These are phyloP conservation scores for Protonemura montana DNA, from an alignment of 2,888 invertebrate genomes.

Conservation along the genomic window DNA sequence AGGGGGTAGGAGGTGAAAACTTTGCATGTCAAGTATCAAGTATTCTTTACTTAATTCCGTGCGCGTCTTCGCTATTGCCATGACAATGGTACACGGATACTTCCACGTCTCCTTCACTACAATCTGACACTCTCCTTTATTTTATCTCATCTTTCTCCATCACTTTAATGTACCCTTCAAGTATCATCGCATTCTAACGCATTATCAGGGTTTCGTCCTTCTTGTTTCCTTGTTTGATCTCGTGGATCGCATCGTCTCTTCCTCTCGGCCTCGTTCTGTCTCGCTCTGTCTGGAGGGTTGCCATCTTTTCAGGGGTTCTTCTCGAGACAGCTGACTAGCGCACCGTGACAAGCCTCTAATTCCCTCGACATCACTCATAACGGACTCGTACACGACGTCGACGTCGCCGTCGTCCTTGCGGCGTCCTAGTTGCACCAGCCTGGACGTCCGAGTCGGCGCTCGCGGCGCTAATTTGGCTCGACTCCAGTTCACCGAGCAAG, in stretches of 20 bases:
- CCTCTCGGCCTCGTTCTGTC: neutral
- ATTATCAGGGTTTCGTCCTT: conserved; percentile 31
- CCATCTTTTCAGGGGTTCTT: conserved; percentile 40
- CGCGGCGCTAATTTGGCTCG: conserved; percentile 38
- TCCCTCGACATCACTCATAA: conserved; percentile 45
- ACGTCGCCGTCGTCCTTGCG: neutral
- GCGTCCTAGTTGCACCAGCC: neutral
- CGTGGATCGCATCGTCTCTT: neutral
- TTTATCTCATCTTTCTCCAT: conserved; percentile 43
- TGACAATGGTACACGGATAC: neutral
- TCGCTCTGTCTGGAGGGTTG: conserved; percentile 38
- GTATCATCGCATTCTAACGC: conserved; percentile 30
- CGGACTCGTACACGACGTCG: neutral
- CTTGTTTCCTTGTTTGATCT: conserved; percentile 33
- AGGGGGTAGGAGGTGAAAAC: neutral
- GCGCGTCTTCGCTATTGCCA: neutral
- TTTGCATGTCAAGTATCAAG: conserved; percentile 36
- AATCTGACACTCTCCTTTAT: conserved; percentile 25
- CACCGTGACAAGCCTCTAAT: conserved; percentile 40
- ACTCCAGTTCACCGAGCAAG: conserved; percentile 30
- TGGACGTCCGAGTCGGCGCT: neutral
- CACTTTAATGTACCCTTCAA: conserved; percentile 39
- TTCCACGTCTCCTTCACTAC: neutral
- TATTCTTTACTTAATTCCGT: conserved; percentile 26
- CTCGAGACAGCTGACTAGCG: conserved; percentile 42